Conservation (phyloP, 2,888 invertebrate species). For the Pandemis heparana region DNA sequence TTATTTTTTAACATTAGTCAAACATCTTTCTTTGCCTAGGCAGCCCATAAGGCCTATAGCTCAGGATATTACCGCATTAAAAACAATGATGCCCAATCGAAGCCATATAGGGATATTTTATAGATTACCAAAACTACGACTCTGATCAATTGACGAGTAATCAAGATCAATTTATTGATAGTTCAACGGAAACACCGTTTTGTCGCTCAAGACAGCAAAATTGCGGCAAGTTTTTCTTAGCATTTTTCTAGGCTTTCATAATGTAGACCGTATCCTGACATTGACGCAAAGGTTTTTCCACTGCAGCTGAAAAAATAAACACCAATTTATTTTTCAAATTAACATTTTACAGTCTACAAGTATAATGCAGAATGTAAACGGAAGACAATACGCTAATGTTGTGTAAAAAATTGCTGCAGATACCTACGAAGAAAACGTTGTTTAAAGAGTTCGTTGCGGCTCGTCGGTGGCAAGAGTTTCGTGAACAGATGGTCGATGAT, state of each 20-base stretch:
- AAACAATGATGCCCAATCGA: no score
- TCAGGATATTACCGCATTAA: no score
- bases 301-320: constrained; percentile 1
- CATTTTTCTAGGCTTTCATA: background rate
- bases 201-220: background rate
- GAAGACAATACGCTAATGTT: constrained; percentile 10
- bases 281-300: constrained; percentile 2
- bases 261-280: background rate
- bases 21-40: no score
- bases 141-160: no score
- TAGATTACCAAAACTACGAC: no score
- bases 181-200: background rate
- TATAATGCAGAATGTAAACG: background rate
- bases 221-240: background rate
- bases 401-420: constrained; percentile 57
- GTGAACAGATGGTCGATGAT: constrained; percentile 79
- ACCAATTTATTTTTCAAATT: background rate
- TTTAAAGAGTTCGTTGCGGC: constrained; percentile 83
- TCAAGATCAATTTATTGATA: no score
- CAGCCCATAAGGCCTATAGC: no score
- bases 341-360: background rate
- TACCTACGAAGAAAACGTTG: constrained; percentile 85
- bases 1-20: no score
- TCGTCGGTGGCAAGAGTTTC: constrained; percentile 85
- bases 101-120: no score